These are phyloP conservation scores for Montipora cactus DNA, from an alignment of 64 coral and sea anemone species.

Conservation along the genomic window DNA sequence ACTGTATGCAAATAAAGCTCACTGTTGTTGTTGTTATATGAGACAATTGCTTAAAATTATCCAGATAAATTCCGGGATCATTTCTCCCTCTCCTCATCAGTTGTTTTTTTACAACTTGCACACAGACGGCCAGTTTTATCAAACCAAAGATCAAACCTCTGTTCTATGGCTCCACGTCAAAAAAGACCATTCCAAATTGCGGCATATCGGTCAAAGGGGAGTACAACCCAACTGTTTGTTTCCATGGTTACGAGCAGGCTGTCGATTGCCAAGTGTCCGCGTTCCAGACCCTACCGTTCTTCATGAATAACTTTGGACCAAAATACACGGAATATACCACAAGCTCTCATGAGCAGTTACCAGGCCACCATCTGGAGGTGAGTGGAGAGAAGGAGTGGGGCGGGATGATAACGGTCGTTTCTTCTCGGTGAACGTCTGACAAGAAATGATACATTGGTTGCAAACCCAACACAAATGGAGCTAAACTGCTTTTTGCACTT, in stretches of 20 bases:
- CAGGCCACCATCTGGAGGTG: slow-evolving; percentile 72
- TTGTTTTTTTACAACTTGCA: neutral
- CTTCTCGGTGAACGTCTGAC: too few relatives aligned
- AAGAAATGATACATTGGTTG: too few relatives aligned
- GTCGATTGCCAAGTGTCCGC: neutral
- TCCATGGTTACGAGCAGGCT: slow-evolving; percentile 50
- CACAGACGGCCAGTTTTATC: neutral
- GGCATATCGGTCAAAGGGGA: slow-evolving; percentile 11
- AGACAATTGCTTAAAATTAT: too few relatives aligned
- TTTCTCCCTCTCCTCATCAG: neutral
- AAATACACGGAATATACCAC: slow-evolving; percentile 65
- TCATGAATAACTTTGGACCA: slow-evolving; percentile 65
- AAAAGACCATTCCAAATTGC: slow-evolving; percentile 43
- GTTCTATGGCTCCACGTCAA: slow-evolving; percentile 32
- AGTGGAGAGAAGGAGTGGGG: neutral
- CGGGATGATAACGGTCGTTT: too few relatives aligned
- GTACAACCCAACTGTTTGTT: slow-evolving; percentile 47
- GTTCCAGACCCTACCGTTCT: slow-evolving; percentile 52
- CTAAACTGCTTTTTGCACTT: too few relatives aligned
- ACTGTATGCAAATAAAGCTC: too few relatives aligned
- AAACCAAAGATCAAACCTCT: slow-evolving; percentile 42
- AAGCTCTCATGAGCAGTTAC: slow-evolving; percentile 61
- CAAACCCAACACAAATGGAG: too few relatives aligned
- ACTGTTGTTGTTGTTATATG: too few relatives aligned
- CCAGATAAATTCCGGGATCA: too few relatives aligned